Evolutionary conservation across 1,140 invertebrate genomes (phyloP).

Genomic region (Probaryconus sp.): DNA sequence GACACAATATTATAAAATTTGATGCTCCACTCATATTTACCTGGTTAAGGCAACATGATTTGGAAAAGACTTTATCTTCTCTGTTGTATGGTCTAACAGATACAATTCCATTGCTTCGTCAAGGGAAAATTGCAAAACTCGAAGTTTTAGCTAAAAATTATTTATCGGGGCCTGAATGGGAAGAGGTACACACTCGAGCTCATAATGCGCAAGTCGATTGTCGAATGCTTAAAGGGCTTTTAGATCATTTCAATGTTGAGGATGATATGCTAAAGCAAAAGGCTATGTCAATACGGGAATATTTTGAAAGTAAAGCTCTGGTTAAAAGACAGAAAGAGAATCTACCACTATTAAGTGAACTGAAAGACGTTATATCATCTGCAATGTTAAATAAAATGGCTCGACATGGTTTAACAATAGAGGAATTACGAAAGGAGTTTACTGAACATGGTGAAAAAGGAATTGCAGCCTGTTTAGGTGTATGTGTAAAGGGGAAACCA

Average conservation of each 20-base stretch:
- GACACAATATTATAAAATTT: slow-evolving; percentile 14
- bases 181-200: neutral
- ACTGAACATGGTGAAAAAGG: slow-evolving; percentile 8
- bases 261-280: slow-evolving; percentile 17
- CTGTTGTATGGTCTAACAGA: slow-evolving; percentile 5
- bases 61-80: neutral
- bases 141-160: slow-evolving; percentile 2
- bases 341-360: neutral
- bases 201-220: slow-evolving; percentile 21
- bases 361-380: slow-evolving; percentile 8
- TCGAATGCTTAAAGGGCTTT: slow-evolving; percentile 18
- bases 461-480: slow-evolving; percentile 10
- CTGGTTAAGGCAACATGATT: slow-evolving; percentile 7
- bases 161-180: neutral
- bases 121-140: slow-evolving; percentile 11
- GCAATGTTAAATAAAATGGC: slow-evolving; percentile 42
- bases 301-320: slow-evolving; percentile 2
- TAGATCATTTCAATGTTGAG: slow-evolving; percentile 28
- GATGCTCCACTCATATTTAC: slow-evolving; percentile 10
- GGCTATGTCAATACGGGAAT: slow-evolving; percentile 5
- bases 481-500: slow-evolving; percentile 17
- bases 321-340: slow-evolving; percentile 8
- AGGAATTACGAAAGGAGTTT: slow-evolving; percentile 15
- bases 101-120: slow-evolving; percentile 2
- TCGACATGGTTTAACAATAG: slow-evolving; percentile 25